phyloP scores from a whole-genome alignment of 2,113 vertebrate species.

The Cebidichthys violaceus region DNA sequence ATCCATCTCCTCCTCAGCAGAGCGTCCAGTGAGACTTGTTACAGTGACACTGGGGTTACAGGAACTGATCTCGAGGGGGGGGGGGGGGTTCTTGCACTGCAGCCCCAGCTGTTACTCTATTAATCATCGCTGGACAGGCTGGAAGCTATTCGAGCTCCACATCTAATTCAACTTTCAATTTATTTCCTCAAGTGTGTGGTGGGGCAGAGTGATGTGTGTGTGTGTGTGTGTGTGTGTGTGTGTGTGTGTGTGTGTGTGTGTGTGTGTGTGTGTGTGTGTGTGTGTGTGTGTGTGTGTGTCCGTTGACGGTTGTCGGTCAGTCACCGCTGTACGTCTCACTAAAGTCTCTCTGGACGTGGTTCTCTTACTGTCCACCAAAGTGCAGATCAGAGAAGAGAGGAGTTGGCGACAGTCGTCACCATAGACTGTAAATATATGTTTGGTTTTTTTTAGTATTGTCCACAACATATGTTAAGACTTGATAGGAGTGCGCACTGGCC shows the following conservation, averaged over 20 bases:
- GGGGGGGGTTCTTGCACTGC: not conserved
- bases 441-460: no score
- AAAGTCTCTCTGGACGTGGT: not conserved
- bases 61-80: constrained; percentile 1
- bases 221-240: constrained; percentile 13
- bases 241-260: not conserved
- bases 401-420: no score
- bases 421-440: no score
- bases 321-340: not conserved
- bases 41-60: constrained; percentile 12
- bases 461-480: no score
- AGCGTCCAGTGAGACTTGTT: constrained; percentile 24
- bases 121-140: constrained; percentile 40
- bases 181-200: not conserved
- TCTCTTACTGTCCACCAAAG: not conserved
- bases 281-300: constrained; percentile 14
- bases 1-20: constrained; percentile 13
- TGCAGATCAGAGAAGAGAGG: not conserved
- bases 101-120: constrained; percentile 9
- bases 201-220: not conserved
- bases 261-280: not conserved
- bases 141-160: constrained; percentile 14
- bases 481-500: no score
- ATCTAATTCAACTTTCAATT: constrained; percentile 16
- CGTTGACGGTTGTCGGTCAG: no score